Evolutionary conservation across 2,888 invertebrate genomes (phyloP), one percentile per base, ranked within the genome.

Genomic region (Pycnomerus fuliginosus): DNA sequence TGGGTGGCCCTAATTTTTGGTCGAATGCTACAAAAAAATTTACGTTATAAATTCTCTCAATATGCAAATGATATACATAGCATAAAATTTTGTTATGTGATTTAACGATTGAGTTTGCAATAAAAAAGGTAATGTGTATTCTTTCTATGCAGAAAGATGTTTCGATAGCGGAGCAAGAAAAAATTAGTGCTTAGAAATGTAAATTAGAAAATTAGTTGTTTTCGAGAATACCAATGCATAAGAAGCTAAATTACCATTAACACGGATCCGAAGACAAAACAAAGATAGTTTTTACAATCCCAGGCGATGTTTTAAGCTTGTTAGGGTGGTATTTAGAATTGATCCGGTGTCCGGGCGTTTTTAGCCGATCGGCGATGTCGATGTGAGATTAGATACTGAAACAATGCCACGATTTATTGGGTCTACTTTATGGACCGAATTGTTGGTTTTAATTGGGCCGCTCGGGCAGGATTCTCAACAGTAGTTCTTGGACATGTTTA

Each of bases 401-500:
- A 70, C 70, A 70, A 70, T 70, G 70, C 68, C 58, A 53, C 60
- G 67, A 70, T 70, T 70, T 70, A 70, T 70, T 67, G 63, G 68
- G 61, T 61, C 67, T 65, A 65, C 64, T 68, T 65, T 67, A 68
- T 65, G 65, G 67, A 53, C 54, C 52, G 58, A 53, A 53, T 51
- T 56, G 60, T 56, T 60, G 58, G 58, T 60, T 65, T 65, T 65
- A 64, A 65, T 64, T 64, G 67, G 65, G 55, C 56, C 56, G 50
- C 45, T 52, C 44, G 48, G 46, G 46, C 39, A 24, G 40, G 49
- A 47, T 44, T 43, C 48, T 53, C 50, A 25, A 49, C 52, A 51
- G 49, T 49, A 51, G 52, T 53, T 49, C 50, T 47, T 28, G 50
- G 50, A 50, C 48, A 52, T 54, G 42, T 54, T 52, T 52, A 54